These are phyloP conservation scores for Ormia ochracea DNA, from an alignment of 2,888 invertebrate species.

Conservation along the genomic window DNA sequence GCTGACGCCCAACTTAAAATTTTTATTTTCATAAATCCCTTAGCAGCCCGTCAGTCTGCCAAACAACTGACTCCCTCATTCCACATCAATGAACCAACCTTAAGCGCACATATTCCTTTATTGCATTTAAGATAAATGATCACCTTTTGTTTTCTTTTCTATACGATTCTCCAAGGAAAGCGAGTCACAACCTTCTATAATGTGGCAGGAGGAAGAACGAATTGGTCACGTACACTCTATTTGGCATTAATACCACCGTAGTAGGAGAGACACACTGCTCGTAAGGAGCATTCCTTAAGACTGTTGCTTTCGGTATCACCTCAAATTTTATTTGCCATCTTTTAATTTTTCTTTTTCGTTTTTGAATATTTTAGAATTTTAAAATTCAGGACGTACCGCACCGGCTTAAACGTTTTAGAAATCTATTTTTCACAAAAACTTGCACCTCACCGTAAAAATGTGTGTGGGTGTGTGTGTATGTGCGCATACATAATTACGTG, in stretches of 20 bases:
- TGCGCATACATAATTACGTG: neutral
- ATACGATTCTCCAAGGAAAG: constrained; percentile 16
- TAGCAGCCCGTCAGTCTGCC: constrained; percentile 20
- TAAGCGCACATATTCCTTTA: constrained; percentile 39
- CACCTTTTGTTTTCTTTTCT: constrained; percentile 65
- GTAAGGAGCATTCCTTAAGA: constrained; percentile 8
- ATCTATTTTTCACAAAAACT: constrained; percentile 73
- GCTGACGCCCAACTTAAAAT: constrained; percentile 10
- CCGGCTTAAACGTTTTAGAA: constrained; percentile 76
- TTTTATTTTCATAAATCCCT: constrained; percentile 49
- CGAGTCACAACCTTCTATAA: constrained; percentile 67
- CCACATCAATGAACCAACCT: constrained; percentile 49
- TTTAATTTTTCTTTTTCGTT: constrained; percentile 33
- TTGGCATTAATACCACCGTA: constrained; percentile 66
- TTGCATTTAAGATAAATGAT: constrained; percentile 75
- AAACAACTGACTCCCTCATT: constrained; percentile 33
- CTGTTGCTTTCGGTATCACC: constrained; percentile 32
- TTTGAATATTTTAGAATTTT: constrained; percentile 65
- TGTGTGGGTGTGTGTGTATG: neutral
- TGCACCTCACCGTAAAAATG: constrained; percentile 41
- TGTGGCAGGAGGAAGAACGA: constrained; percentile 57
- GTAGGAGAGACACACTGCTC: constrained; percentile 33
- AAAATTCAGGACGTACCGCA: constrained; percentile 72
- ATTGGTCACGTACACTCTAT: constrained; percentile 75
- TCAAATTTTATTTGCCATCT: constrained; percentile 57